phyloP scores from a whole-genome alignment of 2,113 vertebrate genomes.

The Tamias sibiricus region DNA sequence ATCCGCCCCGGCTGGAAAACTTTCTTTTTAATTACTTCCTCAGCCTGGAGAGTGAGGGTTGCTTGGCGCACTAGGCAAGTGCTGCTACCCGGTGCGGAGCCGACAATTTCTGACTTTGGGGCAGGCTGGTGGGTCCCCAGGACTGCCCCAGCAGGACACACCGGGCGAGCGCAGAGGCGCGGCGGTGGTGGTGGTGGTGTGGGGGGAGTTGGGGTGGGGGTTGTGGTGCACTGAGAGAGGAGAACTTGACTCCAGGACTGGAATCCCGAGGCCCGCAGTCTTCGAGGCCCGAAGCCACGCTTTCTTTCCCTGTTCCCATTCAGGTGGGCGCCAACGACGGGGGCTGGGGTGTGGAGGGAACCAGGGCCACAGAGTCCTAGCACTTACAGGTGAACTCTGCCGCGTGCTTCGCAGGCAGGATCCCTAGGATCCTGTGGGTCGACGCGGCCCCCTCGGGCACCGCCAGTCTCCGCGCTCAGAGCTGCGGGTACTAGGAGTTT shows the following conservation, averaged over 20 bases:
- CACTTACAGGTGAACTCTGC: neutral
- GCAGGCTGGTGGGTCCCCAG: neutral
- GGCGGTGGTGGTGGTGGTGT: neutral
- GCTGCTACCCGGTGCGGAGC: neutral
- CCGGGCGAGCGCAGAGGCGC: neutral
- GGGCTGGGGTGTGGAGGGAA: neutral
- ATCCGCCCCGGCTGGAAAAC: conserved; percentile 37
- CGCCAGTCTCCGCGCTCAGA: neutral
- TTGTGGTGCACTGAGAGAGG: neutral
- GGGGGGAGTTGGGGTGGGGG: neutral
- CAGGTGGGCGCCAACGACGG: neutral
- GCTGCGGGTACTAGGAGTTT: neutral
- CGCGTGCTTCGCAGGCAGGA: neutral
- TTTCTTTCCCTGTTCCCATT: neutral
- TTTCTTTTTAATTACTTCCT: conserved; percentile 49
- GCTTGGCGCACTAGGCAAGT: neutral
- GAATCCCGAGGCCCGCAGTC: neutral
- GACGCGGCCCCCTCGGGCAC: neutral
- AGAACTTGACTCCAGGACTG: neutral
- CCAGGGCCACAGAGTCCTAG: neutral
- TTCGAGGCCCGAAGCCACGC: neutral
- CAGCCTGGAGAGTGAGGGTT: neutral
- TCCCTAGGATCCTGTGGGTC: neutral
- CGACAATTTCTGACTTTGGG: neutral
- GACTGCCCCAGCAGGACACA: neutral